These are phyloP conservation scores for Daboia siamensis DNA, from an alignment of 2,113 vertebrate species.

Conservation along the genomic window DNA sequence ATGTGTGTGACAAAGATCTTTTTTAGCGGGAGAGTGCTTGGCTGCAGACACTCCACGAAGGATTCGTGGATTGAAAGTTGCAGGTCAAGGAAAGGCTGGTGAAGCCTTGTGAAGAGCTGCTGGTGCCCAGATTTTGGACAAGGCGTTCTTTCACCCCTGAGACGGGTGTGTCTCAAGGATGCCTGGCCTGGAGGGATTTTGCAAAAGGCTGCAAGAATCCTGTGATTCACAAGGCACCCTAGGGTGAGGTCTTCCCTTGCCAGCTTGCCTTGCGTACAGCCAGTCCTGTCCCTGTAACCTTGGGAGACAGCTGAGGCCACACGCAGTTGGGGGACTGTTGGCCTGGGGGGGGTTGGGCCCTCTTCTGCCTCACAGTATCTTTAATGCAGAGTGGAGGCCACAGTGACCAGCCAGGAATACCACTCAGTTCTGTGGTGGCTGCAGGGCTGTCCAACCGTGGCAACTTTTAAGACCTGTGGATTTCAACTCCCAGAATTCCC, in stretches of 20 bases:
- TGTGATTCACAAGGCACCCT: background rate
- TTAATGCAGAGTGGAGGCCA: background rate
- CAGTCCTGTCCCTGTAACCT: background rate
- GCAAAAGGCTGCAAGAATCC: background rate
- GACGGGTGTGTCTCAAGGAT: background rate
- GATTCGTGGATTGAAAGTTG: background rate
- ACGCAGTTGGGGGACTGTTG: background rate
- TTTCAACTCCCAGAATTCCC: no score
- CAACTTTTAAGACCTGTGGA: background rate
- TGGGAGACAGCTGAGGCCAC: background rate
- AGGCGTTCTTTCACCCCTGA: no score
- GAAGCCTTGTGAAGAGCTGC: background rate
- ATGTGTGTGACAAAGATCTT: rapidly evolving
- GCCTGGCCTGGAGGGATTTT: background rate
- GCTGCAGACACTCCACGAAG: background rate
- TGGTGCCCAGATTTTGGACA: background rate
- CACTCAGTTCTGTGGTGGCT: background rate
- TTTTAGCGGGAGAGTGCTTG: background rate
- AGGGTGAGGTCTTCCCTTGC: no score
- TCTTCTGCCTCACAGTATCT: background rate
- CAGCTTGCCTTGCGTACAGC: background rate
- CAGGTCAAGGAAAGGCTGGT: background rate
- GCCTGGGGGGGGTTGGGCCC: background rate
- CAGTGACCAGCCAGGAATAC: background rate
- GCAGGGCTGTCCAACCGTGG: background rate